Conservation (phyloP, 2,797 vertebrate species). For the Bufotes viridis region DNA sequence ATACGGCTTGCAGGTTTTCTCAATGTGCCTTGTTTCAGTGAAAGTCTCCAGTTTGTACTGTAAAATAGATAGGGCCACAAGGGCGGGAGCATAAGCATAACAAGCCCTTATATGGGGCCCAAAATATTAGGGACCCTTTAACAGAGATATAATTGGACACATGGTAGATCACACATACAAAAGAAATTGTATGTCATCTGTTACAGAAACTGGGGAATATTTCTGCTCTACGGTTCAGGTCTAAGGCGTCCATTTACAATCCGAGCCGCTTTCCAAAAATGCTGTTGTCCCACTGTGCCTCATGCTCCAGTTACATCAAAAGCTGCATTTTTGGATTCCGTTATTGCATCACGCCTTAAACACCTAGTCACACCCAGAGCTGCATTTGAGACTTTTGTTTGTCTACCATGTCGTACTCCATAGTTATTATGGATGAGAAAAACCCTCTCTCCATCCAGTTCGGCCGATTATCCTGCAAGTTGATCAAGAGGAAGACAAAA, state of each 20-base stretch:
- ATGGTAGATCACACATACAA: neutral
- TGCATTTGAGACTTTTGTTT: too few relatives aligned
- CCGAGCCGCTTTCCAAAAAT: too few relatives aligned
- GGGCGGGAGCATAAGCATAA: neutral
- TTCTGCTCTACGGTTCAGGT: neutral
- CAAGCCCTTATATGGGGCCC: neutral
- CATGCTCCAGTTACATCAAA: too few relatives aligned
- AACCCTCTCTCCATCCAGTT: too few relatives aligned
- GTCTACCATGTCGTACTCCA: too few relatives aligned
- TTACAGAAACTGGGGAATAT: neutral
- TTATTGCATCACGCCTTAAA: too few relatives aligned
- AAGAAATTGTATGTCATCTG: neutral
- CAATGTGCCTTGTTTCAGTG: neutral
- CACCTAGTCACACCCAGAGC: too few relatives aligned
- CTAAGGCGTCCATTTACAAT: neutral
- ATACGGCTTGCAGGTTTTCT: constrained; percentile 19
- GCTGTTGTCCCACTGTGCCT: too few relatives aligned
- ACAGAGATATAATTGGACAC: neutral
- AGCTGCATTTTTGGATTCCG: too few relatives aligned
- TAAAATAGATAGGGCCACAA: neutral
- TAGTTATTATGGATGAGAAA: too few relatives aligned
- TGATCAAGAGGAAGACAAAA: too few relatives aligned
- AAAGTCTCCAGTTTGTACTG: constrained; percentile 31
- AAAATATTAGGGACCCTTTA: neutral
- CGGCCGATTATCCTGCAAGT: too few relatives aligned